These are phyloP conservation scores for Ophioninae sp. DNA, from an alignment of 2,888 invertebrate species.

Conservation along the genomic window DNA sequence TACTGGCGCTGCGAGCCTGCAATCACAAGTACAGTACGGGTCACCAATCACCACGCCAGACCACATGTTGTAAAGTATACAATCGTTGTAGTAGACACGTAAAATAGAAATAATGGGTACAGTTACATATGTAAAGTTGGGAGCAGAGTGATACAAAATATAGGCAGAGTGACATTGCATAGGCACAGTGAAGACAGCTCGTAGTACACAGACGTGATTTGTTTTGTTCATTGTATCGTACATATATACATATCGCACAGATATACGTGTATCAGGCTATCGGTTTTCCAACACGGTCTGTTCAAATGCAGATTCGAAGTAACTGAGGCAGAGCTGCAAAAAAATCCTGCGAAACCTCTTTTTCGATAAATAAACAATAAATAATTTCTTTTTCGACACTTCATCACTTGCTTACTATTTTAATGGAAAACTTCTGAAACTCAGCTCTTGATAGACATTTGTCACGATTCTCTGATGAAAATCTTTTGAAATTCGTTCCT, in stretches of 20 bases:
- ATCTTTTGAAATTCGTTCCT: no score
- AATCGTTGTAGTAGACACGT: constrained; percentile 40
- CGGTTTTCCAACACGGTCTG: background rate
- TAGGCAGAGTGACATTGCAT: constrained; percentile 61
- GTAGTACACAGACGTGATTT: constrained; percentile 41
- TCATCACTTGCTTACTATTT: background rate
- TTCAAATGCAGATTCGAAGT: background rate
- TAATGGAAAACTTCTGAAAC: background rate
- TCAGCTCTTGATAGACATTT: no score
- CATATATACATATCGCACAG: constrained; percentile 27
- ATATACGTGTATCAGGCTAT: background rate
- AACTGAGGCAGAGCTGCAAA: background rate
- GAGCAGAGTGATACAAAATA: constrained; percentile 49
- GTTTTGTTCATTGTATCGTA: constrained; percentile 32
- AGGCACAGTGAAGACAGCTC: constrained; percentile 54
- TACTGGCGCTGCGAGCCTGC: constrained; percentile 94
- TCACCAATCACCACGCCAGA: constrained; percentile 78
- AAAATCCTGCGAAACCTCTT: background rate
- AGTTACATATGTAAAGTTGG: constrained; percentile 52
- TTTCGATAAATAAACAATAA: no score
- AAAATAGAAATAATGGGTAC: constrained; percentile 42
- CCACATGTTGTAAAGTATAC: constrained; percentile 69
- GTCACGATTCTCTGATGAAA: no score
- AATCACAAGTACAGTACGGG: constrained; percentile 82
- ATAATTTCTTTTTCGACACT: background rate